Conservation (phyloP, 2,888 invertebrate species). For the Nebria brevicollis region DNA sequence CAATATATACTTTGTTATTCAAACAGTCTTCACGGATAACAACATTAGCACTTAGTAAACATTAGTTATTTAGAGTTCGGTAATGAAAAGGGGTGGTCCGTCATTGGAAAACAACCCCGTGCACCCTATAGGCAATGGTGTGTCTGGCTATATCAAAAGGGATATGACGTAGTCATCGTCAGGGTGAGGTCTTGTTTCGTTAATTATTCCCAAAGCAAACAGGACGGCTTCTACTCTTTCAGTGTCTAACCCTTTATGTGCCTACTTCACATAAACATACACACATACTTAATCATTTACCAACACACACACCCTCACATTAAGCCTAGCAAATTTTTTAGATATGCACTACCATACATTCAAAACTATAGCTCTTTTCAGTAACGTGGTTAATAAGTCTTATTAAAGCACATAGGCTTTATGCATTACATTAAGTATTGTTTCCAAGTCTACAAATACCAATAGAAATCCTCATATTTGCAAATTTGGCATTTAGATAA, state of each 20-base stretch:
- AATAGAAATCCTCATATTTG: not conserved
- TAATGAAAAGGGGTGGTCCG: constrained; percentile 39
- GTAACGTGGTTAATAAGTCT: constrained; percentile 34
- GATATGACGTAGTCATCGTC: constrained; percentile 15
- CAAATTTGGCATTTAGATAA: too few relatives aligned
- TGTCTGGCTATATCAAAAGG: constrained; percentile 16
- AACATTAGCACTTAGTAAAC: constrained; percentile 46
- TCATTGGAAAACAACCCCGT: constrained; percentile 2
- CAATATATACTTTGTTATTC: constrained; percentile 43
- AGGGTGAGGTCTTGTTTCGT: constrained; percentile 38
- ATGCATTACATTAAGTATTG: not conserved
- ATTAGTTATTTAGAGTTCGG: constrained; percentile 41
- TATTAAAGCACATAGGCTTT: not conserved
- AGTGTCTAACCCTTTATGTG: not conserved
- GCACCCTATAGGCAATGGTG: not conserved
- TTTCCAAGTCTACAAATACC: not conserved
- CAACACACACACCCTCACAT: not conserved
- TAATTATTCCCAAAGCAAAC: constrained; percentile 46
- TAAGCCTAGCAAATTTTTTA: not conserved
- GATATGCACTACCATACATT: not conserved
- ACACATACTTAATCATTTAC: not conserved
- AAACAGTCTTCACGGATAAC: constrained; percentile 43
- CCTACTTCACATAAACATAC: not conserved
- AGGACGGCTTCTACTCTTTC: constrained; percentile 11
- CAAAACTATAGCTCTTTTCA: constrained; percentile 35